A percentile compares a stretch with the other conserved stretches of the same genome.
Conservation (phyloP, 2,113 vertebrate species). For the Rissa tridactyla region DNA sequence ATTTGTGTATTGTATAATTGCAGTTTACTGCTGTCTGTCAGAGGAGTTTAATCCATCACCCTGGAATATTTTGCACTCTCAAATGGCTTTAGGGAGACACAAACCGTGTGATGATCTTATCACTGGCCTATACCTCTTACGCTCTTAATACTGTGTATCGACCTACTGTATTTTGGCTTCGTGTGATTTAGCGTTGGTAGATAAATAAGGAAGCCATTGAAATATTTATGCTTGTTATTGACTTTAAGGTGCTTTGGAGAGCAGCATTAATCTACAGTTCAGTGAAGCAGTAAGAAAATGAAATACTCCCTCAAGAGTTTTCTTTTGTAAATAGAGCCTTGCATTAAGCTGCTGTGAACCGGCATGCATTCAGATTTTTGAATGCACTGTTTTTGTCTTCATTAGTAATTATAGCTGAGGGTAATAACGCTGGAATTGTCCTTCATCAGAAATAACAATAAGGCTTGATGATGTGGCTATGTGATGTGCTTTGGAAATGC, state of each 20-base stretch:
- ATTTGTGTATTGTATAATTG: background rate
- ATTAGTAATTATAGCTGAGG: slow-evolving; percentile 43
- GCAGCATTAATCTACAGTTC: slow-evolving; percentile 49
- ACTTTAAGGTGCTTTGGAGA: slow-evolving; percentile 30
- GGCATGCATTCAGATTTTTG: slow-evolving; percentile 4
- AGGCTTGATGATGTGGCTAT: background rate
- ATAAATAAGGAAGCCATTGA: background rate
- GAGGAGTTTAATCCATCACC: background rate
- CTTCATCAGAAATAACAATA: background rate
- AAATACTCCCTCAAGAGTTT: slow-evolving; percentile 51
- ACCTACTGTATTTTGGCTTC: background rate
- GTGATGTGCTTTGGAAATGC: background rate
- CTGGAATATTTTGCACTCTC: background rate
- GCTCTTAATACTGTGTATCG: background rate
- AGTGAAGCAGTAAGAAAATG: slow-evolving; percentile 45
- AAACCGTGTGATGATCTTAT: background rate
- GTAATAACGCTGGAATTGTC: background rate
- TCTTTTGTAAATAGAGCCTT: slow-evolving; percentile 1
- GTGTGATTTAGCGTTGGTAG: background rate
- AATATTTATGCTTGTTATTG: slow-evolving; percentile 40
- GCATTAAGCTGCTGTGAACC: slow-evolving; percentile 38
- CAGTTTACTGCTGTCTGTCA: background rate
- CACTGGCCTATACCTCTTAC: background rate
- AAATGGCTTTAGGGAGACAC: background rate
- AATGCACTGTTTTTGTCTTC: slow-evolving; percentile 28